Evolutionary conservation across 2,797 vertebrate genomes (phyloP).

Genomic region (Merluccius polli): DNA sequence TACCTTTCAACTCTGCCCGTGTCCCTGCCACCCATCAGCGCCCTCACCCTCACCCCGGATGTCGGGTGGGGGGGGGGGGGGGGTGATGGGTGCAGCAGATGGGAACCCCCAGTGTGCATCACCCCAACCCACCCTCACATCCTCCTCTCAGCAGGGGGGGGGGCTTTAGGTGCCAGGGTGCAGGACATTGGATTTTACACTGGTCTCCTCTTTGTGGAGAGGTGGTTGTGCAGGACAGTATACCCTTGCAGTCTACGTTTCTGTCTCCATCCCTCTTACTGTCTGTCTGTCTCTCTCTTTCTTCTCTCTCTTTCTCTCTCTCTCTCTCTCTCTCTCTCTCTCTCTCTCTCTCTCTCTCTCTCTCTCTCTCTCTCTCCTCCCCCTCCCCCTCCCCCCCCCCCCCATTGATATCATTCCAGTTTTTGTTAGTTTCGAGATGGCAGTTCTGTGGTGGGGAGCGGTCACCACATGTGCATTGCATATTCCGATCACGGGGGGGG

Average conservation of each 20-base stretch:
- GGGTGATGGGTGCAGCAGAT: neutral
- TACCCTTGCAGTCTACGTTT: neutral
- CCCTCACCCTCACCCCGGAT: too few relatives aligned
- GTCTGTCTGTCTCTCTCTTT: neutral
- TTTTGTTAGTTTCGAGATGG: too few relatives aligned
- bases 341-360: too few relatives aligned
- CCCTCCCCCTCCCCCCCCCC: neutral
- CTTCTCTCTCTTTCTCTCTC: too few relatives aligned
- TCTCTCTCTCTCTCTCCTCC: too few relatives aligned
- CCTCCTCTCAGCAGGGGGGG: slow-evolving; percentile 23
- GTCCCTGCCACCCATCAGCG: too few relatives aligned
- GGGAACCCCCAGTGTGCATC: neutral
- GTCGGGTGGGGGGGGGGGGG: neutral
- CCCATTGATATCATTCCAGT: too few relatives aligned
- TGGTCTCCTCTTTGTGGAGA: neutral
- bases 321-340: too few relatives aligned
- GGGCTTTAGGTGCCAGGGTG: slow-evolving; percentile 47
- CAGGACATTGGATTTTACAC: slow-evolving; percentile 37
- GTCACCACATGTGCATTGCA: too few relatives aligned
- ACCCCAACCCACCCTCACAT: neutral
- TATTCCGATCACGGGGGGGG: too few relatives aligned
- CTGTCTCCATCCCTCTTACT: neutral
- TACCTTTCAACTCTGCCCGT: neutral
- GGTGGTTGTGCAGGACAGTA: too few relatives aligned
- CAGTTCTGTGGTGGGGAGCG: too few relatives aligned